phyloP scores from a whole-genome alignment of 2,797 vertebrate genomes.

The Triplophysa yarkandensis region DNA sequence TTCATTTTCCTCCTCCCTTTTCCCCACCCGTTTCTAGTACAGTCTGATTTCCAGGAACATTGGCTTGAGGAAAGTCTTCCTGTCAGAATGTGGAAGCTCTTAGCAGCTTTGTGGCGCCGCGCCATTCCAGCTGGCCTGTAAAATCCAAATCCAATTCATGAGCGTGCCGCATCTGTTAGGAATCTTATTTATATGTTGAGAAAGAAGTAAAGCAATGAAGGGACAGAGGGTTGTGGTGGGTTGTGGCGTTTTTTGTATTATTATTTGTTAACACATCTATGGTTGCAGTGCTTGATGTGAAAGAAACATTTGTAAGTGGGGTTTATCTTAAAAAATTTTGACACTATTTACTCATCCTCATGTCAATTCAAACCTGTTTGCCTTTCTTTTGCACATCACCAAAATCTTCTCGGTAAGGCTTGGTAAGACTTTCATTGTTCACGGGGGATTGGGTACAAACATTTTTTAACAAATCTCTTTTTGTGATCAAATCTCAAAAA shows the following conservation, averaged over 20 bases:
- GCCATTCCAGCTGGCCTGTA: slow-evolving; percentile 29
- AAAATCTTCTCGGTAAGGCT: too few species aligned
- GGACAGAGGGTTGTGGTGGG: background rate
- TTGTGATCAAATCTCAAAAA: too few species aligned
- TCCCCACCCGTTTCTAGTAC: slow-evolving; percentile 47
- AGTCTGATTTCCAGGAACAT: slow-evolving; percentile 82
- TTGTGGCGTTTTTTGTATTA: background rate
- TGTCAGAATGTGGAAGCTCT: slow-evolving; percentile 74
- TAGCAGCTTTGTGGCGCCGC: slow-evolving; percentile 32
- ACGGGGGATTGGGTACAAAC: too few species aligned
- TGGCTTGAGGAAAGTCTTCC: slow-evolving; percentile 69
- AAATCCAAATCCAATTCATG: background rate
- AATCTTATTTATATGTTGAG: slow-evolving; percentile 1
- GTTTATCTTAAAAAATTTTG: too few species aligned
- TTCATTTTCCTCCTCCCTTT: background rate
- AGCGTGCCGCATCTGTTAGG: slow-evolving; percentile 18
- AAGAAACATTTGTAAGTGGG: too few species aligned
- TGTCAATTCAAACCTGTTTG: too few species aligned
- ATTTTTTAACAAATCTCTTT: too few species aligned
- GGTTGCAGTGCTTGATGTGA: background rate
- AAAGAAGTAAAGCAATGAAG: background rate
- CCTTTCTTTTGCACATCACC: too few species aligned
- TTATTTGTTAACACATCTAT: slow-evolving; percentile 10
- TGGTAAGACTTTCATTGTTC: too few species aligned
- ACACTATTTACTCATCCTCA: too few species aligned